Evolutionary conservation across 2,113 vertebrate species (phyloP).

Genomic region (Heptranchias perlo): DNA sequence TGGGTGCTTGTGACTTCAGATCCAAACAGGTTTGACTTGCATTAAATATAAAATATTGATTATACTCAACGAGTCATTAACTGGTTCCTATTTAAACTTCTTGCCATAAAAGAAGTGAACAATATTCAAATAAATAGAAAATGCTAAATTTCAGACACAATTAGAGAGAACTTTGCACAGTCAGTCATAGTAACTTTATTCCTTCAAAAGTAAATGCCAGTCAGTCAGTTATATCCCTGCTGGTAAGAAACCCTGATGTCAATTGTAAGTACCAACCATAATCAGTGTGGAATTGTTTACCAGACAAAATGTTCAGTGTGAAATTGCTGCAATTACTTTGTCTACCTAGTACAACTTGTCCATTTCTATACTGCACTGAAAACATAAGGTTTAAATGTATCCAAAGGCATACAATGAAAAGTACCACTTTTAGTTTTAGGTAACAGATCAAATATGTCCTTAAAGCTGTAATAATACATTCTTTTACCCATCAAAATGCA

Average conservation of each 20-base stretch:
- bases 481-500: slow-evolving; percentile 74
- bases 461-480: slow-evolving; percentile 77
- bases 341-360: background rate
- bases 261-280: slow-evolving; percentile 11
- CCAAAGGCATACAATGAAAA: slow-evolving; percentile 30
- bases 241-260: slow-evolving; percentile 18
- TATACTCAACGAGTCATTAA: background rate
- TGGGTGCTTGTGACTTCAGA: background rate
- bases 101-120: background rate
- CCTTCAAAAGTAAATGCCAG: slow-evolving; percentile 17
- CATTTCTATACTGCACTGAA: slow-evolving; percentile 37
- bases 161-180: background rate
- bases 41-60: background rate
- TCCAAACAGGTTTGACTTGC: background rate
- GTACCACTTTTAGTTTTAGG: background rate
- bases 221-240: slow-evolving; percentile 9
- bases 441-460: slow-evolving; percentile 58
- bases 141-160: background rate
- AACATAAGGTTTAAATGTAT: slow-evolving; percentile 43
- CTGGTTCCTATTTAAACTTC: background rate
- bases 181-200: slow-evolving; percentile 20
- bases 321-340: background rate
- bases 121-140: background rate
- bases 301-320: background rate
- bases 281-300: background rate